Conservation (phyloP, 1,140 invertebrate genomes). For the Yoshiicerus persimilis region DNA sequence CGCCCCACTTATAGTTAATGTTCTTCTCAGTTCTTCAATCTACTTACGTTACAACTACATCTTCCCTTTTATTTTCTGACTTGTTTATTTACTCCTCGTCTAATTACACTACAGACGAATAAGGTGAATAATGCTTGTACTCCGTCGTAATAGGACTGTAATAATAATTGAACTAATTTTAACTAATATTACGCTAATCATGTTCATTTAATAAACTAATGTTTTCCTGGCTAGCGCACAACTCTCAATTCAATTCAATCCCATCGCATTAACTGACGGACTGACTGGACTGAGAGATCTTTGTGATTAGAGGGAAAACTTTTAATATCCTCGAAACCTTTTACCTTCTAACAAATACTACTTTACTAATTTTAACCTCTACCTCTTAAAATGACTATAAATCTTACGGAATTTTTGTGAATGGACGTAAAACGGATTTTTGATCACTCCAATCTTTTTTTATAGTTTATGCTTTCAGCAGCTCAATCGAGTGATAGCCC, state of each 20-base stretch:
- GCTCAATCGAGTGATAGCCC: slow-evolving; percentile 30
- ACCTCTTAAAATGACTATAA: not conserved
- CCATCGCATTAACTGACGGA: not conserved
- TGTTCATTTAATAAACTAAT: not conserved
- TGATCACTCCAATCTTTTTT: slow-evolving; percentile 42
- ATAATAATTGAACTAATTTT: not conserved
- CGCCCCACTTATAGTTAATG: not conserved
- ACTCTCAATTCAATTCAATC: not conserved
- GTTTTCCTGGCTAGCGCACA: not conserved
- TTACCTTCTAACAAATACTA: not conserved
- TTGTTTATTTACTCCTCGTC: not conserved
- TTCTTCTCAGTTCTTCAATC: not conserved
- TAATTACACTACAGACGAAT: not conserved
- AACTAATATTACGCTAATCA: not conserved
- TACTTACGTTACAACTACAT: not conserved
- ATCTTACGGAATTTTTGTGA: not conserved
- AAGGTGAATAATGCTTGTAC: not conserved
- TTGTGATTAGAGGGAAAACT: not conserved
- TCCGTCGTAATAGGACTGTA: not conserved
- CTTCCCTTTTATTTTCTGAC: not conserved
- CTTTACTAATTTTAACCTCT: not conserved
- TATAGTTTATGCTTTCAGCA: slow-evolving; percentile 47
- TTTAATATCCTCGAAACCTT: not conserved
- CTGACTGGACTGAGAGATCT: not conserved
- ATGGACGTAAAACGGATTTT: slow-evolving; percentile 28